Percentiles rank a stretch among this genome's conserved stretches.
These are phyloP conservation scores for Candidula unifasciata DNA, from an alignment of 2,888 invertebrate species.

Conservation along the genomic window DNA sequence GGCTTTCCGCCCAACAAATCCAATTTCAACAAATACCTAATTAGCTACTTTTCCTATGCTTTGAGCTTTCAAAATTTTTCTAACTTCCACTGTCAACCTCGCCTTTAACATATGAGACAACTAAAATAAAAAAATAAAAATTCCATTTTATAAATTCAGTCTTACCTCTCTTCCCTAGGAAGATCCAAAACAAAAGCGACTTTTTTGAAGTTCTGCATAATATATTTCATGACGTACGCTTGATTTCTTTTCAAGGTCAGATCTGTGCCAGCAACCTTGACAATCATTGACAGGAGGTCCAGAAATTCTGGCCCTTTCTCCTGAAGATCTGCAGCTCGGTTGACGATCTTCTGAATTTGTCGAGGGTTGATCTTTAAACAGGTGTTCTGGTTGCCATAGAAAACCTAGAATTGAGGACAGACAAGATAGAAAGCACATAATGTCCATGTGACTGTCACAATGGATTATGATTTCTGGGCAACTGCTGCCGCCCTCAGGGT, in stretches of 20 bases:
- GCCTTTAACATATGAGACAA: neutral
- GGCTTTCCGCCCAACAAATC: too few relatives aligned
- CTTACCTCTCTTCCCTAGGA: conserved; percentile 70
- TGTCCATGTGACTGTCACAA: too few relatives aligned
- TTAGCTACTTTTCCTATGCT: too few relatives aligned
- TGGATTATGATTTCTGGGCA: too few relatives aligned
- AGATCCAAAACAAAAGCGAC: conserved; percentile 74
- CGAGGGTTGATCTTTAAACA: conserved; percentile 75
- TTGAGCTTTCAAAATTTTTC: too few relatives aligned
- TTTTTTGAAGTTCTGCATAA: conserved; percentile 77
- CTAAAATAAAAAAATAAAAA: neutral
- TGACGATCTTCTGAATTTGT: conserved; percentile 76
- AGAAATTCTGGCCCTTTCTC: conserved; percentile 76
- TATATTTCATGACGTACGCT: conserved; percentile 77
- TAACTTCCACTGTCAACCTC: too few relatives aligned
- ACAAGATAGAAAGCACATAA: too few relatives aligned
- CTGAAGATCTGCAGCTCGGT: conserved; percentile 72
- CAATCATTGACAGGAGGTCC: conserved; percentile 74
- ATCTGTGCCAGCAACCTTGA: conserved; percentile 74
- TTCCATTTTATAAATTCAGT: too few relatives aligned
- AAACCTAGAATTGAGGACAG: conserved; percentile 64
- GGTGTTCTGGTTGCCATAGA: conserved; percentile 75
- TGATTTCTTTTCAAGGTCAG: conserved; percentile 77
- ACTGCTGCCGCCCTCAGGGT: too few relatives aligned
- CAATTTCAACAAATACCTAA: too few relatives aligned